Evolutionary conservation across 2,888 invertebrate species (phyloP).

Genomic region (Scotopteryx bipunctaria): DNA sequence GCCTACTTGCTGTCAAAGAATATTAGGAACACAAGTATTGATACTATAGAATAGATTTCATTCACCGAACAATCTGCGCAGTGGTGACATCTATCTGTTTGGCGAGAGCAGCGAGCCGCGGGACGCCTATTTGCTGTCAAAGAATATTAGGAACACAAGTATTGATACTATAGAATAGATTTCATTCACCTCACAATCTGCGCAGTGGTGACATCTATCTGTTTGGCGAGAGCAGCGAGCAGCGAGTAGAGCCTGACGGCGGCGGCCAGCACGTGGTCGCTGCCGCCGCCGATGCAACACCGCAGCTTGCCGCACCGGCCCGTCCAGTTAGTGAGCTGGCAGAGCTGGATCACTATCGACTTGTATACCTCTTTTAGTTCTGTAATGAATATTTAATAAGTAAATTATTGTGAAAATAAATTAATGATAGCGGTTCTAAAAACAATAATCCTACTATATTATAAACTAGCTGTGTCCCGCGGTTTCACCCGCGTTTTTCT

Average conservation of each 20-base stretch:
- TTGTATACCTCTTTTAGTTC: constrained; percentile 63
- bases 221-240: constrained; percentile 50
- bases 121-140: no score
- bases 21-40: no score
- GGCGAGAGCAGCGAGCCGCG: constrained; percentile 49
- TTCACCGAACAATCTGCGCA: no score
- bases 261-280: constrained; percentile 52
- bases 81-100: constrained; percentile 46
- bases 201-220: constrained; percentile 46
- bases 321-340: constrained; percentile 55
- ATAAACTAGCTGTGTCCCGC: no score
- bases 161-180: no score
- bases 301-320: constrained; percentile 46
- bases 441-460: no score
- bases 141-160: no score
- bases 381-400: no score
- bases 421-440: no score
- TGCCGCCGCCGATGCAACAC: constrained; percentile 56
- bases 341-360: constrained; percentile 58
- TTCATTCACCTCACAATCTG: constrained; percentile 47
- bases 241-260: constrained; percentile 57
- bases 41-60: no score
- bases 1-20: no score
- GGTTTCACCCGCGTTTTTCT: no score
- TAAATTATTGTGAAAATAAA: not conserved